A percentile compares a stretch with the other conserved stretches of the same genome.
These are phyloP conservation scores for Ctenicera cuprea DNA, from an alignment of 2,888 invertebrate species.

Conservation along the genomic window DNA sequence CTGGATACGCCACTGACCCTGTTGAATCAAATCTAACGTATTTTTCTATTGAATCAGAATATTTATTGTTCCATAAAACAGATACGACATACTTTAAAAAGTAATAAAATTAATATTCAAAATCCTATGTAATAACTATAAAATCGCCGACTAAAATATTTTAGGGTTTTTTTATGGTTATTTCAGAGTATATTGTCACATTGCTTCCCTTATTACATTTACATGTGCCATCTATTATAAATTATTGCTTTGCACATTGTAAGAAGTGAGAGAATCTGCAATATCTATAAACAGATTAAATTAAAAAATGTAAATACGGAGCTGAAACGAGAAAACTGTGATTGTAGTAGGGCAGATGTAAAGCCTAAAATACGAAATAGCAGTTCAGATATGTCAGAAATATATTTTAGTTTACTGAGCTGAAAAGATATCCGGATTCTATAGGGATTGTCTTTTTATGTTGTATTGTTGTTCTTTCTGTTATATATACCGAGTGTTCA, in stretches of 20 bases:
- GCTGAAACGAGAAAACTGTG: conserved; percentile 11
- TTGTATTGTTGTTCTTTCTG: too few relatives aligned
- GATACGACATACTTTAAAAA: conserved; percentile 68
- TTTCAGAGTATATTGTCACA: conserved; percentile 34
- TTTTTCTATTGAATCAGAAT: conserved; percentile 53
- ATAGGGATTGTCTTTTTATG: not conserved
- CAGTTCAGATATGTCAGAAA: conserved; percentile 11
- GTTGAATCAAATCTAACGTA: conserved; percentile 16
- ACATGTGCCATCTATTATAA: not conserved
- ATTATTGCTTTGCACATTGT: conserved; percentile 14
- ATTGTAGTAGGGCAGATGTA: conserved; percentile 6
- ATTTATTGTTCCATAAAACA: conserved; percentile 68
- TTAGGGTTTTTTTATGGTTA: conserved; percentile 55
- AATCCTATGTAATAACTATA: conserved; percentile 63
- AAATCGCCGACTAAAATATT: conserved; percentile 60
- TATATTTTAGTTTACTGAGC: not conserved
- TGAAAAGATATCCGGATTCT: not conserved
- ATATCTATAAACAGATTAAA: conserved; percentile 57
- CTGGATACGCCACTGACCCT: not conserved
- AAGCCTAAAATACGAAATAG: conserved; percentile 12
- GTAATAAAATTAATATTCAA: conserved; percentile 69
- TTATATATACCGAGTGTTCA: not conserved
- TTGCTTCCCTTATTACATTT: conserved; percentile 47
- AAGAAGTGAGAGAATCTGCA: conserved; percentile 2
- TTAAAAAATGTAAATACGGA: conserved; percentile 17